Percentiles rank a stretch among this genome's conserved stretches.
phyloP scores from a whole-genome alignment of 1,140 invertebrate species.

The Carposina sasakii region DNA sequence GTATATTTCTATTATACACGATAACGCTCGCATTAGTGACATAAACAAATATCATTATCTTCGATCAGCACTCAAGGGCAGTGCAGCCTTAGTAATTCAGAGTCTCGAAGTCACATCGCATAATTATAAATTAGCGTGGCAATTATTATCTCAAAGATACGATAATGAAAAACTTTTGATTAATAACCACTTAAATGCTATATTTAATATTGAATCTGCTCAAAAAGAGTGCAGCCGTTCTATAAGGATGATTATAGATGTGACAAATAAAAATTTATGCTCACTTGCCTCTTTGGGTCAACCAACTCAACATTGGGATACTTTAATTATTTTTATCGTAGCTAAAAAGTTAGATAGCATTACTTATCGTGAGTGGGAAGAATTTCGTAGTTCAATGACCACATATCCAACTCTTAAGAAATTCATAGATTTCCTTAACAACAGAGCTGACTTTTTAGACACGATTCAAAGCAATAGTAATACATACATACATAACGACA shows the following conservation, averaged over 20 bases:
- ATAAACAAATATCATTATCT: conserved; percentile 19
- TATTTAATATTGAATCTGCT: conserved; percentile 9
- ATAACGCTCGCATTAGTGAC: conserved; percentile 7
- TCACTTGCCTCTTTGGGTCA: conserved; percentile 1
- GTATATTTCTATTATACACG: conserved; percentile 3
- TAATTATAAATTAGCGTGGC: conserved; percentile 16
- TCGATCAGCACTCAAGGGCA: conserved; percentile 8
- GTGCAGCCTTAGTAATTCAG: conserved; percentile 12
- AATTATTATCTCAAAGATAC: conserved; percentile 13
- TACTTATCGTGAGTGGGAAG: conserved; percentile 9
- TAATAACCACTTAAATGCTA: conserved; percentile 8
- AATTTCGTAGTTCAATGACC: conserved; percentile 3
- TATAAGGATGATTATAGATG: conserved; percentile 5
- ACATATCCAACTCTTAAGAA: conserved; percentile 11
- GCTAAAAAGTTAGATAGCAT: conserved; percentile 8
- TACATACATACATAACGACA: too few species aligned
- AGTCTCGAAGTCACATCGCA: conserved; percentile 8
- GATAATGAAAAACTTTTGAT: conserved; percentile 13
- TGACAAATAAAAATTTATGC: conserved; percentile 8
- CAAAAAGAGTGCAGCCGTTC: conserved; percentile 4
- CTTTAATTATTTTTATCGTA: not conserved
- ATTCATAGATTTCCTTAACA: conserved; percentile 7
- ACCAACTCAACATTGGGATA: conserved; percentile 6
- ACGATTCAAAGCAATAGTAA: not conserved
- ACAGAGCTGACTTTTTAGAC: conserved; percentile 9